Evolutionary conservation across 2,888 invertebrate species (phyloP).

Genomic region (Drosophila conformis): DNA sequence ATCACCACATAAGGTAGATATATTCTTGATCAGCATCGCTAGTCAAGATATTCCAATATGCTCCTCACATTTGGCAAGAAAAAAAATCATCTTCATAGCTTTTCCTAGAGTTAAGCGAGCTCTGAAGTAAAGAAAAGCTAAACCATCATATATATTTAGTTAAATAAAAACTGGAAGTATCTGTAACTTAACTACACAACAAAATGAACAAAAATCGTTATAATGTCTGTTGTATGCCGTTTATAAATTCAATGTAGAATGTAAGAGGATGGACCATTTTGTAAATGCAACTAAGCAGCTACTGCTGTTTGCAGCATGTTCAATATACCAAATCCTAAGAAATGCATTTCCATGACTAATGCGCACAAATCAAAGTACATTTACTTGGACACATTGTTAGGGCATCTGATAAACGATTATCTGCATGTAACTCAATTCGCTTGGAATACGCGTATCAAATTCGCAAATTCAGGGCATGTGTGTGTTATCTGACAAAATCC

Average conservation of each 20-base stretch:
- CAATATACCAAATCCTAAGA: background rate
- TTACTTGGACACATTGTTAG: conserved; percentile 31
- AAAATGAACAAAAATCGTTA: background rate
- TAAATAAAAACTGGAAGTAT: background rate
- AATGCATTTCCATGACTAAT: conserved; percentile 17
- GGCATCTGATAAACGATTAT: conserved; percentile 75
- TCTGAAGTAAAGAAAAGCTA: background rate
- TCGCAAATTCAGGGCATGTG: conserved; percentile 43
- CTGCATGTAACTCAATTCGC: conserved; percentile 76
- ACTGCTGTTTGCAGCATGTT: background rate
- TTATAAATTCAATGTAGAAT: background rate
- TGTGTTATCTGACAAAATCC: conserved; percentile 21
- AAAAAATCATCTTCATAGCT: background rate
- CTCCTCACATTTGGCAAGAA: background rate
- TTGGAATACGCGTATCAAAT: conserved; percentile 54
- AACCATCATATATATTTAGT: background rate
- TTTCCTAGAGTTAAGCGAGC: background rate
- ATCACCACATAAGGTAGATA: background rate
- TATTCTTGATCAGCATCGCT: background rate
- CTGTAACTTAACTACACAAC: background rate
- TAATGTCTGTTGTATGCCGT: background rate
- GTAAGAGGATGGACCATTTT: background rate
- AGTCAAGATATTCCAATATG: background rate
- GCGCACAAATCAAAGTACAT: conserved; percentile 39
- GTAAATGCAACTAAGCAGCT: background rate